Evolutionary conservation across 2,797 vertebrate species (phyloP).

Genomic region (Lerista edwardsae): DNA sequence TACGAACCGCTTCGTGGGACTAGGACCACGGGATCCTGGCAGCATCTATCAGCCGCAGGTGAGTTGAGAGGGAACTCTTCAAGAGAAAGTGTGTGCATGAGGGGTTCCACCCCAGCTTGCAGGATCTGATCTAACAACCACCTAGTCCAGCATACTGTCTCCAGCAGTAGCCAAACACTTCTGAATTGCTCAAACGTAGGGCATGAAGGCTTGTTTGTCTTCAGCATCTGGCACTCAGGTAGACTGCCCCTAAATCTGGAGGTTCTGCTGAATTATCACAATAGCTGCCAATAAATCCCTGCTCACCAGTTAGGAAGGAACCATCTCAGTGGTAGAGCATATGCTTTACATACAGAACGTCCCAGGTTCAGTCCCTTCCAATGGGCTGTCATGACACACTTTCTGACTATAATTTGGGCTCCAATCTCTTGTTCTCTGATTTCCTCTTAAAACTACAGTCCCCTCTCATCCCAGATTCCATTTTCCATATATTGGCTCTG

Average conservation of each 20-base stretch:
- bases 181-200: background rate
- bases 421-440: too few species aligned
- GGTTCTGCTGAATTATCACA: background rate
- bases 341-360: too few species aligned
- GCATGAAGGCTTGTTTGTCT: background rate
- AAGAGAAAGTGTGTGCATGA: too few species aligned
- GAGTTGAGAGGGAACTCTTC: conserved; percentile 63
- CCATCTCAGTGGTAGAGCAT: too few species aligned
- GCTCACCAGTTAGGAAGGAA: background rate
- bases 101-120: too few species aligned
- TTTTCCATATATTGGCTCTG: accelerated
- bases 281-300: background rate
- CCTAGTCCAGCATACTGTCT: background rate
- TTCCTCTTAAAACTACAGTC: background rate
- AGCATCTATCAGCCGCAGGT: conserved; percentile 95
- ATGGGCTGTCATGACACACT: too few species aligned
- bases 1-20: conserved; percentile 94
- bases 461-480: background rate
- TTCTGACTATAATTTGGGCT: background rate
- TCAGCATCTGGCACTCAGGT: background rate
- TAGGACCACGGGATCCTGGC: conserved; percentile 91
- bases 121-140: too few species aligned
- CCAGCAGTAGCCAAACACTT: background rate
- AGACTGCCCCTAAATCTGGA: background rate
- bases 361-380: too few species aligned